A percentile compares a stretch with the other conserved stretches of the same genome.
These are phyloP conservation scores for Jacana jacana DNA, from an alignment of 2,113 vertebrate genomes.

Conservation along the genomic window DNA sequence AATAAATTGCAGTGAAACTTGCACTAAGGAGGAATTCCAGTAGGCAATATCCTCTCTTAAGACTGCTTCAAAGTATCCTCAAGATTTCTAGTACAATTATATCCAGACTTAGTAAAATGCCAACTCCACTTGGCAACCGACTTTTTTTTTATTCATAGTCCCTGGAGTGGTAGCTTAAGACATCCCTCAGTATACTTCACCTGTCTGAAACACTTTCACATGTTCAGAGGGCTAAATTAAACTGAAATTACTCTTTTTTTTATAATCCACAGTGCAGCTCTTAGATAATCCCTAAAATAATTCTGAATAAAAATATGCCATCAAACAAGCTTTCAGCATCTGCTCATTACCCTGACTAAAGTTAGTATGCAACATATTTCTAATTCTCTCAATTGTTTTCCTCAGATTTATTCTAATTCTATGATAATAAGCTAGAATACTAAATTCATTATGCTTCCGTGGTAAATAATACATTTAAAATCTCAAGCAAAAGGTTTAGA, in stretches of 20 bases:
- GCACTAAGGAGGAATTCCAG: conserved; percentile 29
- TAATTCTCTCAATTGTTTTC: conserved; percentile 48
- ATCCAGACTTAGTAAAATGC: conserved; percentile 57
- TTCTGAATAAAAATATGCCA: conserved; percentile 58
- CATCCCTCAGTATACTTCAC: conserved; percentile 44
- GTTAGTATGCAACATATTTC: neutral
- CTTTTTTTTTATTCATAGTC: conserved; percentile 35
- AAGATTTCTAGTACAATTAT: conserved; percentile 58
- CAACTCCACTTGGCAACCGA: conserved; percentile 38
- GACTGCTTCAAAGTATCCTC: conserved; percentile 50
- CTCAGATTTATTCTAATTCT: conserved; percentile 32
- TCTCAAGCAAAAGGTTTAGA: conserved; percentile 16
- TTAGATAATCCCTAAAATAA: conserved; percentile 65
- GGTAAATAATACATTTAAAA: conserved; percentile 38
- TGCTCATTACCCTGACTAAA: conserved; percentile 3
- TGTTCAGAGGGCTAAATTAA: conserved; percentile 44
- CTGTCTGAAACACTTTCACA: conserved; percentile 46
- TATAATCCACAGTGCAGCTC: conserved; percentile 47
- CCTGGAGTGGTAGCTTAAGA: conserved; percentile 61
- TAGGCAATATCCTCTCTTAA: conserved; percentile 56
- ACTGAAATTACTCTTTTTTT: conserved; percentile 40
- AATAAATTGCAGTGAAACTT: conserved; percentile 53
- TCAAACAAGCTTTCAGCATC: conserved; percentile 36
- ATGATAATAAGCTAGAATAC: conserved; percentile 7
- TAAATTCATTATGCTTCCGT: conserved; percentile 1